Evolutionary conservation across 2,113 vertebrate species (phyloP).

Genomic region (Apeltes quadracus): DNA sequence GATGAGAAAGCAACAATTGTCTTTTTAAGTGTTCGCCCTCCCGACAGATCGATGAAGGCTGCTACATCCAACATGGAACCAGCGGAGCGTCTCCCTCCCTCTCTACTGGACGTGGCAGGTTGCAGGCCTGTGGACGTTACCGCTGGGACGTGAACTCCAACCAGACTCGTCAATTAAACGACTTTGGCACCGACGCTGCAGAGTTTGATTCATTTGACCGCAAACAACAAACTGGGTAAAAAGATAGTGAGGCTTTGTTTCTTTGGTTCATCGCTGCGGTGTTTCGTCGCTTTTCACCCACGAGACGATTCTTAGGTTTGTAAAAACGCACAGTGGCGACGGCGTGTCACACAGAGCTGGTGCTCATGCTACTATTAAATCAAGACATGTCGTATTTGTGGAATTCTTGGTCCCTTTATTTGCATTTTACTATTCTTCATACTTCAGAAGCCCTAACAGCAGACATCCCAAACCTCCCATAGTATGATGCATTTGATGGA

Average conservation of each 20-base stretch:
- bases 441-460: not conserved
- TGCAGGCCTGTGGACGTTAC: not conserved
- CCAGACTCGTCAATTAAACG: not conserved
- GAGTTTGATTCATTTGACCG: not conserved
- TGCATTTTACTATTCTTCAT: not conserved
- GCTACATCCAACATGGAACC: conserved; percentile 30
- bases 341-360: no score
- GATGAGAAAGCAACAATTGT: no score
- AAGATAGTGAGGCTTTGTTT: no score
- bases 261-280: not conserved
- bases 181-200: not conserved
- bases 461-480: not conserved
- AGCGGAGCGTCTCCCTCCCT: not conserved
- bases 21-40: conserved; percentile 1
- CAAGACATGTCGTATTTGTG: no score
- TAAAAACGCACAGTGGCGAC: no score
- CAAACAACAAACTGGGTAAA: no score
- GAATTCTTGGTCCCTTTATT: not conserved
- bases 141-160: not conserved
- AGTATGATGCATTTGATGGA: not conserved
- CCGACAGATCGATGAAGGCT: not conserved
- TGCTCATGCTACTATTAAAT: no score
- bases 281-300: no score
- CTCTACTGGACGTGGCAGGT: not conserved
- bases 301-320: no score